Evolutionary conservation across 2,113 vertebrate genomes (phyloP), one percentile per base, ranked within the genome.

Genomic region (Cygnus buccinator): DNA sequence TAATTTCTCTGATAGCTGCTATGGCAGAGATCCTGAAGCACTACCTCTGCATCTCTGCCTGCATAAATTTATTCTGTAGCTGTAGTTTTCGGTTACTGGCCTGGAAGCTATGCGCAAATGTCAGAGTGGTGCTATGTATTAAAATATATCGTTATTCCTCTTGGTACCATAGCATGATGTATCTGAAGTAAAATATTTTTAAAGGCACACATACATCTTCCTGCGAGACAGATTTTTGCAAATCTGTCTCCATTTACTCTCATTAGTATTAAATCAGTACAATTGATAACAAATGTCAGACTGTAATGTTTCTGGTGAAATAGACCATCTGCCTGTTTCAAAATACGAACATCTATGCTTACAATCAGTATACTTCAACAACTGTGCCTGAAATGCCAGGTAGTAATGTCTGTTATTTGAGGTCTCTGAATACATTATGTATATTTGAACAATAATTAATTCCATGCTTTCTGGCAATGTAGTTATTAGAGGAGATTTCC

Each of bases 221-320:
- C 77, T 72, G 81, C 95, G 61, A 90, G 93, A 90, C 93, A 94
- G 84, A 91, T 92, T 97, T 92, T 93, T 95, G 90, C 55, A 96
- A 94, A 95, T 97, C 95, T 96, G 72, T 96, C 95, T 94, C 91
- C 90, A 87, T 95, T 98, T 97, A 89, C 91, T 96, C 91, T 97
- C 90, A 89, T 96, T 96, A 94, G 91, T 94, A 94, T 90, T 91
- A 81, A 96, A 95, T 97, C 94, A 68, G 93, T 96, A 94, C 85
- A 95, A 93, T 95, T 97, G 97, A 96, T 98, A 97, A 97, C 96
- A 97, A 97, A 97, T 97, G 97, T 97, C 98, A 97, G 94, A 95
- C 95, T 95, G 50, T 92, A 96, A 94, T 94, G 96, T 96, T 97
- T 96, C 96, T 97, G 94, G 90, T 96, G 97, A 97, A 95, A 94